phyloP scores from a whole-genome alignment of 2,888 invertebrate species.

The Philereme transversata region DNA sequence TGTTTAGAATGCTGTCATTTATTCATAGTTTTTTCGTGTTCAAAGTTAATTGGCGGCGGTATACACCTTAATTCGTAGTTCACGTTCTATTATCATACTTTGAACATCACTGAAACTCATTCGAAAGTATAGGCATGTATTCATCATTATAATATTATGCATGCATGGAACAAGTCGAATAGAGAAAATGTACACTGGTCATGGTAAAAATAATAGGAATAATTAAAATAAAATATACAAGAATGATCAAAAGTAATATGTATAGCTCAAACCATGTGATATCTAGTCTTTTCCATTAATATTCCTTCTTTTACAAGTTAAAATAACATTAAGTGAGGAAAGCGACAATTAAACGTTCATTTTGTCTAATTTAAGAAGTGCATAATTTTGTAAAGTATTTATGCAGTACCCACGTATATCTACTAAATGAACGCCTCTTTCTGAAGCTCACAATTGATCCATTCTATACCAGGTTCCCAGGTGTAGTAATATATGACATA shows the following conservation, averaged over 20 bases:
- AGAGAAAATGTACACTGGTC: constrained; percentile 50
- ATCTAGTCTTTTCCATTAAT: constrained; percentile 78
- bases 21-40: no score
- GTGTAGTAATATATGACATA: neutral
- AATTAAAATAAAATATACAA: constrained; percentile 47
- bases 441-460: constrained; percentile 17
- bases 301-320: constrained; percentile 51
- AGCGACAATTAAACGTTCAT: constrained; percentile 21
- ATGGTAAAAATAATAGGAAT: constrained; percentile 26
- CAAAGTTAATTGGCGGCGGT: no score
- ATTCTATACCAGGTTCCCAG: constrained; percentile 8
- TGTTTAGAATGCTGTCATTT: no score
- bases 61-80: constrained; percentile 32
- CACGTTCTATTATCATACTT: constrained; percentile 47
- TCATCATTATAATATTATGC: constrained; percentile 17
- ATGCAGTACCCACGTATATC: constrained; percentile 8
- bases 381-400: constrained; percentile 12
- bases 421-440: constrained; percentile 12
- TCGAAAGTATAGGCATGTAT: neutral
- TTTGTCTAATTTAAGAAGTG: constrained; percentile 23
- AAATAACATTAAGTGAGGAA: constrained; percentile 27
- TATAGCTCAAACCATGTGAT: constrained; percentile 82
- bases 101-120: constrained; percentile 34
- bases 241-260: constrained; percentile 58
- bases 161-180: constrained; percentile 16